These are phyloP conservation scores for Osmoderma eremita DNA, from an alignment of 2,888 invertebrate species.

Conservation along the genomic window DNA sequence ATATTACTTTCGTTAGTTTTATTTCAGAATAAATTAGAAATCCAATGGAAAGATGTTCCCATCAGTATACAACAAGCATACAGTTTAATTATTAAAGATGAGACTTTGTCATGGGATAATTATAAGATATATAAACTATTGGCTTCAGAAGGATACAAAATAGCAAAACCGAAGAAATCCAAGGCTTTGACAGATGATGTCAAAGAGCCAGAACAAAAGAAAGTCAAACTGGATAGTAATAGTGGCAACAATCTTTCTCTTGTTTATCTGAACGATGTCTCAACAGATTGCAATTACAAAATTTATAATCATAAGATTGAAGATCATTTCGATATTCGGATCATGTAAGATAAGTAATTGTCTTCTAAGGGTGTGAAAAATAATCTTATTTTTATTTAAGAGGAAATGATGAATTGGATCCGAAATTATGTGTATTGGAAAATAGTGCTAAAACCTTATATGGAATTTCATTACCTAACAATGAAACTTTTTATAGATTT, in stretches of 20 bases:
- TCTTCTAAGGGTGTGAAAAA: background rate
- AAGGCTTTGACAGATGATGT: background rate
- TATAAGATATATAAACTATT: constrained; percentile 57
- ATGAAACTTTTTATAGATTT: constrained; percentile 52
- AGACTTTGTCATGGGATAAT: constrained; percentile 48
- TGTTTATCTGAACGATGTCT: background rate
- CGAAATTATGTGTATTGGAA: constrained; percentile 43
- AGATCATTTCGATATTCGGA: constrained; percentile 47
- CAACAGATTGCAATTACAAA: constrained; percentile 5
- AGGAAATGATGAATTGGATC: constrained; percentile 40
- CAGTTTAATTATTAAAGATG: constrained; percentile 63
- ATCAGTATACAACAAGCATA: constrained; percentile 76
- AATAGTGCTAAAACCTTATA: constrained; percentile 49
- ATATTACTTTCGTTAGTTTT: constrained; percentile 60
- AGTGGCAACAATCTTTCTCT: background rate
- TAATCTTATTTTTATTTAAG: constrained; percentile 45
- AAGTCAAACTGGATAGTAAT: constrained; percentile 20
- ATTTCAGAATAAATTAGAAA: constrained; percentile 70
- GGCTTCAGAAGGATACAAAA: constrained; percentile 52
- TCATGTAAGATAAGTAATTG: constrained; percentile 36
- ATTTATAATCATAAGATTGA: constrained; percentile 24
- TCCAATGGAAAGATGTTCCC: constrained; percentile 68
- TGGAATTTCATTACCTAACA: constrained; percentile 50
- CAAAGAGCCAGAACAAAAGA: constrained; percentile 19
- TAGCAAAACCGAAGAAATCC: constrained; percentile 37